Percentiles rank a stretch among this genome's conserved stretches.
Evolutionary conservation across 1,140 invertebrate genomes (phyloP).

Genomic region (Aphaenogaster ashmeadi): DNA sequence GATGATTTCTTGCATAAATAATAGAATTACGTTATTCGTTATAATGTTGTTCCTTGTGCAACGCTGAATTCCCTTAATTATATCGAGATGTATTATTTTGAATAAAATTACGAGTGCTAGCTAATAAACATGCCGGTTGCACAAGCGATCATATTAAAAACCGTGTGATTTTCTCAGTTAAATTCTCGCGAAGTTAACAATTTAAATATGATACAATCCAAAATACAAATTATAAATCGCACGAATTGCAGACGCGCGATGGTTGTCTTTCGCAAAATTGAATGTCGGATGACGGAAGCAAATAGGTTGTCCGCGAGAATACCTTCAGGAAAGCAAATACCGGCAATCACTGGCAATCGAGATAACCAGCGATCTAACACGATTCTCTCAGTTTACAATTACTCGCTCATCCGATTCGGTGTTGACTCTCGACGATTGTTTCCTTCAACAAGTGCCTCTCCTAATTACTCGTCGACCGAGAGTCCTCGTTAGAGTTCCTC

Average conservation of each 20-base stretch:
- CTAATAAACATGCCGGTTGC: not conserved
- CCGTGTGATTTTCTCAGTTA: not conserved
- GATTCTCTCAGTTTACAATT: conserved; percentile 71
- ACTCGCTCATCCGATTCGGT: conserved; percentile 64
- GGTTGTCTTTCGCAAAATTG: conserved; percentile 53
- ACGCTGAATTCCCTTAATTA: not conserved
- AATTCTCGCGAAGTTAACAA: not conserved
- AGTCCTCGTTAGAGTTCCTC: conserved; percentile 57
- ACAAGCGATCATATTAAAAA: not conserved
- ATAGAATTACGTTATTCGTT: not conserved
- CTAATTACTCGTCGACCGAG: conserved; percentile 74
- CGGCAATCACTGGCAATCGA: conserved; percentile 49
- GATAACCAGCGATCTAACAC: conserved; percentile 64
- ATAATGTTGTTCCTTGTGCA: not conserved
- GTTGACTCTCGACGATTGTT: conserved; percentile 74
- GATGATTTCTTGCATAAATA: conserved; percentile 21
- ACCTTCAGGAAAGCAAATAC: conserved; percentile 57
- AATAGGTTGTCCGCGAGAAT: conserved; percentile 56
- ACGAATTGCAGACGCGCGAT: conserved; percentile 3
- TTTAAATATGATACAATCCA: conserved; percentile 21
- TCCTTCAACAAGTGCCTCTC: conserved; percentile 74
- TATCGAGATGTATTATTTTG: conserved; percentile 25
- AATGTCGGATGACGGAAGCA: conserved; percentile 52
- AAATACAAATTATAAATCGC: not conserved
- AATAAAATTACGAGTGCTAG: conserved; percentile 1